These are phyloP conservation scores for Heterodera filipjevi DNA, from an alignment of 2,888 invertebrate genomes.

Conservation along the genomic window DNA sequence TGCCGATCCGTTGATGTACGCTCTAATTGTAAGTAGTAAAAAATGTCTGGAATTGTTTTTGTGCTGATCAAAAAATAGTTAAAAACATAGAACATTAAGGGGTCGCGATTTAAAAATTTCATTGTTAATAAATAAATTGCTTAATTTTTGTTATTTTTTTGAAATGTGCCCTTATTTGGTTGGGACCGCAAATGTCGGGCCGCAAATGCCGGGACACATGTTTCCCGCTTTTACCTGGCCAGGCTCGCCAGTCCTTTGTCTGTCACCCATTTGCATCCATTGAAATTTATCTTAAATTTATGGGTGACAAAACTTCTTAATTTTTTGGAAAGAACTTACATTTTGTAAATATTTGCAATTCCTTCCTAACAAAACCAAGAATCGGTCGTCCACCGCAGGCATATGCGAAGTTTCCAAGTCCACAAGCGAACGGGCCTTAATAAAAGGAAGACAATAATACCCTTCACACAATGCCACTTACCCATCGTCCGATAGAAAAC, in stretches of 20 bases:
- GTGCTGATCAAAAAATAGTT: too few species aligned
- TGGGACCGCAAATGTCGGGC: too few species aligned
- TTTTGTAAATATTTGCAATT: conserved; percentile 51
- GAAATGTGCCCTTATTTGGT: too few species aligned
- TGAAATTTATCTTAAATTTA: conserved; percentile 54
- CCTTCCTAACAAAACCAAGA: conserved; percentile 56
- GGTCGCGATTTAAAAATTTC: too few species aligned
- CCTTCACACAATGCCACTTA: not conserved
- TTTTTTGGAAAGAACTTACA: not conserved
- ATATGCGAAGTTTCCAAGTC: conserved; percentile 64
- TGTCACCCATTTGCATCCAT: conserved; percentile 61
- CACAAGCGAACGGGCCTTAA: conserved; percentile 24
- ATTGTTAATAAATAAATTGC: too few species aligned
- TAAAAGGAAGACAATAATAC: not conserved
- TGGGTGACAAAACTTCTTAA: not conserved
- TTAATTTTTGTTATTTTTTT: too few species aligned
- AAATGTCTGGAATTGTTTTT: too few species aligned
- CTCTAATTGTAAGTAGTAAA: too few species aligned
- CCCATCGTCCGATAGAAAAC: conserved; percentile 63
- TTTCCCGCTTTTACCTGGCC: conserved; percentile 45
- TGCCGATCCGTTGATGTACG: too few species aligned
- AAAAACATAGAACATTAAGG: too few species aligned
- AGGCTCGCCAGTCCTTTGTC: conserved; percentile 62
- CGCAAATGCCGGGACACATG: too few species aligned
- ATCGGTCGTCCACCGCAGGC: conserved; percentile 62